Evolutionary conservation across 53 echinoderm and acorn worm species (phyloP).

Genomic region (Antedon mediterranea): DNA sequence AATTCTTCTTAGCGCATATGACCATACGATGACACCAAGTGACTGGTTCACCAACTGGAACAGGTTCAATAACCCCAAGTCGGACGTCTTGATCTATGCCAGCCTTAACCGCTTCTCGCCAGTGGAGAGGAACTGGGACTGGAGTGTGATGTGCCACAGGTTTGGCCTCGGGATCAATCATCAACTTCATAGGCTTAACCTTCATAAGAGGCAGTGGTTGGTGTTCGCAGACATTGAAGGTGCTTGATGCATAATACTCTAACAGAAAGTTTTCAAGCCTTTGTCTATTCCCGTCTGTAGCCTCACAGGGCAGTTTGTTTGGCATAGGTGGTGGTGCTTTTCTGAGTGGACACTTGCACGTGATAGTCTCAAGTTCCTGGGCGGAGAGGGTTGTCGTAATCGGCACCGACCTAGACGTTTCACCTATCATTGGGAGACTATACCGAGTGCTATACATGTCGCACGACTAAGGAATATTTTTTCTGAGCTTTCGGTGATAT

Average conservation of each 20-base stretch:
- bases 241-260: conserved; percentile 2
- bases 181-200: conserved; percentile 8
- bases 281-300: conserved; percentile 30
- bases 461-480: conserved; percentile 9
- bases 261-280: conserved; percentile 27
- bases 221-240: conserved; percentile 13
- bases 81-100: conserved; percentile 47
- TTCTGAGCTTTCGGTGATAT: conserved; percentile 22
- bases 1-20: no score
- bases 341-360: conserved; percentile 25
- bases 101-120: conserved; percentile 40
- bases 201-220: conserved; percentile 2
- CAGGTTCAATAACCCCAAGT: no score
- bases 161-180: conserved; percentile 24
- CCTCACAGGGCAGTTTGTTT: conserved; percentile 24
- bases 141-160: conserved; percentile 51
- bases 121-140: conserved; percentile 42
- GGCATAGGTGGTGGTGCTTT: conserved; percentile 18
- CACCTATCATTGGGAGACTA: conserved; percentile 36
- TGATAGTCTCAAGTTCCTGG: background rate
- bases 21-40: no score
- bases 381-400: background rate
- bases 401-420: no score
- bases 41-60: no score
- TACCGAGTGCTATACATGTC: conserved; percentile 28